phyloP scores from a whole-genome alignment of 2,888 invertebrate genomes.

The Torymus aiolomorphi region DNA sequence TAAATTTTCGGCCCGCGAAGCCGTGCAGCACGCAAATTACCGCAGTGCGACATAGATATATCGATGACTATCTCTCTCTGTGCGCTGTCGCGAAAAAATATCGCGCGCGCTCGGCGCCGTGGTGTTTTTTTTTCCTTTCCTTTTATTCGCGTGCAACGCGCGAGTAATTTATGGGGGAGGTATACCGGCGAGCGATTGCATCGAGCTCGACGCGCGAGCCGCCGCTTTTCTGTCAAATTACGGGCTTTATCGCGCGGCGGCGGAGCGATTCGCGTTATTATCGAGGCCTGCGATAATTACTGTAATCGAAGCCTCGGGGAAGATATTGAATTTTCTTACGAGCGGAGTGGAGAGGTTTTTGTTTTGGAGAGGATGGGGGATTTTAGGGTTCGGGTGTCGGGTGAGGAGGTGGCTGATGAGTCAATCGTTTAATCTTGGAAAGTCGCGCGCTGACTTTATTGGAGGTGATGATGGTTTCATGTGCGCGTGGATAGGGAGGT shows the following conservation, averaged over 20 bases:
- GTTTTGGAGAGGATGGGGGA: not conserved
- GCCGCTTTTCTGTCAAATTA: conserved; percentile 54
- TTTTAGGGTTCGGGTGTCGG: not conserved
- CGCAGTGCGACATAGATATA: not conserved
- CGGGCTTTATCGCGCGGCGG: conserved; percentile 30
- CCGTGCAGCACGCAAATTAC: conserved; percentile 1
- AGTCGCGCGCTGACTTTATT: not conserved
- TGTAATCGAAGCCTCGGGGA: conserved; percentile 37
- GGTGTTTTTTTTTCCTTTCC: not conserved
- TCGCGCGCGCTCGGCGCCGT: not conserved
- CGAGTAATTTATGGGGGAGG: conserved; percentile 46
- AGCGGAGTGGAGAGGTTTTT: not conserved
- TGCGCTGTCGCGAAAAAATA: conserved; percentile 3
- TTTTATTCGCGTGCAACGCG: conserved; percentile 5
- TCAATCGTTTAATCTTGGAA: conserved; percentile 27
- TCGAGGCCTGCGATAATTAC: conserved; percentile 54
- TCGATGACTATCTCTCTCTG: not conserved
- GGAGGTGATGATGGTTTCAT: too few species aligned
- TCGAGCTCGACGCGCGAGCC: not conserved
- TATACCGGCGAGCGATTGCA: conserved; percentile 19
- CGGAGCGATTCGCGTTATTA: conserved; percentile 52
- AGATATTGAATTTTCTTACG: conserved; percentile 39
- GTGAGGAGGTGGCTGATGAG: conserved; percentile 3
- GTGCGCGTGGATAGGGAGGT: too few species aligned
- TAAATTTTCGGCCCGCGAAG: conserved; percentile 59